A percentile compares a stretch with the other conserved stretches of the same genome.
phyloP scores from a whole-genome alignment of 2,888 invertebrate species.

The Erynnis tages region DNA sequence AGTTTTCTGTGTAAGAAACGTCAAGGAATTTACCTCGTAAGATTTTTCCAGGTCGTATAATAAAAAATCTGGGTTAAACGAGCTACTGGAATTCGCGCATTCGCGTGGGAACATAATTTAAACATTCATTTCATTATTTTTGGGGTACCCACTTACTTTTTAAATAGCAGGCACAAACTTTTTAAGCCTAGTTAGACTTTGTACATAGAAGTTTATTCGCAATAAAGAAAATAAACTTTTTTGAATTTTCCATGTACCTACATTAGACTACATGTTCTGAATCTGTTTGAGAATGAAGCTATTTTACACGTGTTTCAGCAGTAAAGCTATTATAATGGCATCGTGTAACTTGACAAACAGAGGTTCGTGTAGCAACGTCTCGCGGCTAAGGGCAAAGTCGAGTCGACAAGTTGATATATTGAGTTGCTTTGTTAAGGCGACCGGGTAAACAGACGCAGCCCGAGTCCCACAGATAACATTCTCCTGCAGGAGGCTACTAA shows the following conservation, averaged over 20 bases:
- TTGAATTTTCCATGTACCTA: too few species aligned
- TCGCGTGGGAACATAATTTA: conserved; percentile 19
- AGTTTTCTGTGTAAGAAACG: conserved; percentile 1
- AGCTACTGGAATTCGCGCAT: conserved; percentile 6
- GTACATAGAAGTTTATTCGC: too few species aligned
- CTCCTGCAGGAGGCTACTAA: conserved; percentile 55
- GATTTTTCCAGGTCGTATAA: conserved; percentile 8
- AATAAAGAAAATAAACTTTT: too few species aligned
- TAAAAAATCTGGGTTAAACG: conserved; percentile 22
- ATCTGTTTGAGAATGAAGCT: conserved; percentile 13
- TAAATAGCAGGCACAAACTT: not conserved
- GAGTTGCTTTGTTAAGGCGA: conserved; percentile 64
- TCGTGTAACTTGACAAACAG: conserved; percentile 63
- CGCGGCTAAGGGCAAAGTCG: conserved; percentile 55
- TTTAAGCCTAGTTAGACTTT: too few species aligned
- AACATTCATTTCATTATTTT: conserved; percentile 20
- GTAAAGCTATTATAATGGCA: conserved; percentile 46
- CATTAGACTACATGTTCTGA: too few species aligned
- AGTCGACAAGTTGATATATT: conserved; percentile 74
- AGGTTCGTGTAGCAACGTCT: conserved; percentile 59
- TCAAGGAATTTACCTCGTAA: conserved; percentile 10
- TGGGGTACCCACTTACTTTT: not conserved
- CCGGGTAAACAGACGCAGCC: conserved; percentile 61
- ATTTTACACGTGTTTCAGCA: conserved; percentile 32
- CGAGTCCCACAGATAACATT: conserved; percentile 54